Base-by-base conservation (phyloP, 2,888 invertebrate genomes). In the Drosophila lutescens region DNA sequence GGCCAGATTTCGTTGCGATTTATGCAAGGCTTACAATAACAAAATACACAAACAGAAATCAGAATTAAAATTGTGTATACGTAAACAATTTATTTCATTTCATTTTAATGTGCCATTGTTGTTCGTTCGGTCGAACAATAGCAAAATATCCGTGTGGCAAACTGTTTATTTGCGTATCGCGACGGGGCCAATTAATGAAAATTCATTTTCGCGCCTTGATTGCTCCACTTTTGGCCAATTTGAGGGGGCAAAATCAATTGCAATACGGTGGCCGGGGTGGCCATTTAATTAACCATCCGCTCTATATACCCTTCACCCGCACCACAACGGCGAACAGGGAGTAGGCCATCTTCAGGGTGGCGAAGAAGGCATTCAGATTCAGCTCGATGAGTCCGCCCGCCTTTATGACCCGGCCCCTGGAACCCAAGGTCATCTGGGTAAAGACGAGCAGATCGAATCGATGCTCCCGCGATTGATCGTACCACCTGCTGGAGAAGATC, bases 141-240 rank as follows among this genome's bases (percentile, higher is more conserved):
- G 12, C 46, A 47, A 51, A 63, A 41, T 46, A 5, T 36, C 57
- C 17, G 49, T 38, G 36, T 32, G 38, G 36, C 41, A 51, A 77
- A 77, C 66, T 84, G 75, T 85, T 85, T 82, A 86, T 82, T 83
- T 85, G 79, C 78, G 68, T 63, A 74, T 73, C 60, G 75, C 61
- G 74, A 86, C 74, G 75, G 68, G 76, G 71, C 80, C 68, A 83
- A 87, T 85, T 82, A 87, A 87, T 76, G 69, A 72, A 73, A 72
- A 79, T 81, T 85, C 60, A 60, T 71, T 71, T 61, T 40, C 46
- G 59, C 74, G 49, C 58, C 40, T 67, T 76, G 76, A 85, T 85
- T 74, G 74, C 69, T 23, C 56, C 56, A 74, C 62, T 65, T 51
- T 50, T 47, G 71, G 46, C 51, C 50, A 36, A 61, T 61, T 66